These are phyloP conservation scores for Conops quadrifasciatus DNA, from an alignment of 2,888 invertebrate genomes.

Conservation along the genomic window DNA sequence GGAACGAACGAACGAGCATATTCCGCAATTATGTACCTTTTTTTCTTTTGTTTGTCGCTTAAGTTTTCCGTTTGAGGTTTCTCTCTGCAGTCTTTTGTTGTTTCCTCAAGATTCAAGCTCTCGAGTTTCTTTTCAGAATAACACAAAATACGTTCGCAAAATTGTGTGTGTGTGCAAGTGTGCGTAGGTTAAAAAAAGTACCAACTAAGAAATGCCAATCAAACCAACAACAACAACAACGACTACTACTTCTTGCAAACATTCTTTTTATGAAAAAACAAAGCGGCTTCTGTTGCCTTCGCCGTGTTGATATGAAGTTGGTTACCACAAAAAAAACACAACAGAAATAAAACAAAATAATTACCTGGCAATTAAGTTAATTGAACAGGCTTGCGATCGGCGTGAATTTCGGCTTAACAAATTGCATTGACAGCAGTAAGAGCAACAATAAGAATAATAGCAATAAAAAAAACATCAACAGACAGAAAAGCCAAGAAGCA, in stretches of 20 bases:
- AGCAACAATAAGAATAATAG: neutral
- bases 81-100: neutral
- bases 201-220: neutral
- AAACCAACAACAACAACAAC: neutral
- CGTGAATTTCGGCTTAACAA: constrained; percentile 36
- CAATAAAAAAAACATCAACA: too few relatives aligned
- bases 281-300: neutral
- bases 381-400: constrained; percentile 56
- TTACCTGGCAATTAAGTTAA: constrained; percentile 65
- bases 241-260: neutral
- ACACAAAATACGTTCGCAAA: neutral
- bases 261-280: neutral
- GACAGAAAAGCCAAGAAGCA: too few relatives aligned
- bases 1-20: neutral
- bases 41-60: constrained; percentile 51
- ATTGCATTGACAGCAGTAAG: constrained; percentile 12
- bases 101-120: neutral
- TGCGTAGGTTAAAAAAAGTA: neutral
- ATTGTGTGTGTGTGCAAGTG: too few relatives aligned
- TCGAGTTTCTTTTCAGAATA: neutral
- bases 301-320: neutral
- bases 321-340: neutral
- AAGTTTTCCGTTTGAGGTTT: constrained; percentile 53
- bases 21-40: neutral
- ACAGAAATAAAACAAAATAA: constrained; percentile 48